phyloP scores from a whole-genome alignment of 2,797 vertebrate species.

The Pseudochaenichthys georgianus region DNA sequence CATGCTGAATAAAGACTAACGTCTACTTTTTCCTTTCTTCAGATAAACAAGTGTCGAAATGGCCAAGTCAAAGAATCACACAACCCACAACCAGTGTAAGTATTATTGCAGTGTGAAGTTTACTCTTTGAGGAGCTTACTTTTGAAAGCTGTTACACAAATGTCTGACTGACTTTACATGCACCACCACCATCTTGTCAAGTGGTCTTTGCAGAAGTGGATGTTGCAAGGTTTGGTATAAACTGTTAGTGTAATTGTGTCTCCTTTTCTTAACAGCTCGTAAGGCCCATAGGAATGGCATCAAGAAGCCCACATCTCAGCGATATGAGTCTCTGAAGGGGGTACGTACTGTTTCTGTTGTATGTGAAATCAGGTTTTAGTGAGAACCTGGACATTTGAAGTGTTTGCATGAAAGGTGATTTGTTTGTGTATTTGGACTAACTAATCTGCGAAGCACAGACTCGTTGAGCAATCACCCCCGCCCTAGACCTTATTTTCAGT shows the following conservation, averaged over 20 bases:
- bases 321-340: conserved; percentile 96
- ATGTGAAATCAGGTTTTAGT: neutral
- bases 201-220: neutral
- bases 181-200: accelerated
- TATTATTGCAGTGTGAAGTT: conserved; percentile 2
- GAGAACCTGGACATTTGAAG: neutral
- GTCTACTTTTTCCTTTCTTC: neutral
- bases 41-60: conserved; percentile 82
- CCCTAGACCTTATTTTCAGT: neutral
- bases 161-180: neutral
- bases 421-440: neutral
- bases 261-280: conserved; percentile 84
- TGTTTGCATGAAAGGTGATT: neutral
- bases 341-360: conserved; percentile 72
- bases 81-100: conserved; percentile 99
- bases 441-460: neutral
- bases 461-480: neutral
- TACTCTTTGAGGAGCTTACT: no score
- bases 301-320: conserved; percentile 92
- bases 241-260: neutral
- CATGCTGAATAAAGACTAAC: accelerated
- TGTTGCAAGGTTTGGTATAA: accelerated
- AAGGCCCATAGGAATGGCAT: conserved; percentile 99
- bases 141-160: accelerated
- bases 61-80: conserved; percentile 99